Percentiles rank a stretch among this genome's conserved stretches.
phyloP scores from a whole-genome alignment of 2,888 invertebrate species.

The Baccha elongata region DNA sequence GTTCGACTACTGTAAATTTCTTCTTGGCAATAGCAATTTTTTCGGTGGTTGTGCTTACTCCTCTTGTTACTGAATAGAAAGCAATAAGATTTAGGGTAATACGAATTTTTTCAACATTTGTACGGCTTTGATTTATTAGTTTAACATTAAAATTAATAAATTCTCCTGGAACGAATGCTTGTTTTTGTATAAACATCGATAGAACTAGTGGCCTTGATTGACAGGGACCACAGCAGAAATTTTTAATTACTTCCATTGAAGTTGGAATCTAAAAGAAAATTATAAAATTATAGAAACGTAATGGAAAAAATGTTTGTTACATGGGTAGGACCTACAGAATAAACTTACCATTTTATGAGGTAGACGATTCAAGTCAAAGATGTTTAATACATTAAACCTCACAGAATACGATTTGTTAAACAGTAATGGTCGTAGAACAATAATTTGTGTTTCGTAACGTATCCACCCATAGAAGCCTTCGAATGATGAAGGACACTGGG shows the following conservation, averaged over 20 bases:
- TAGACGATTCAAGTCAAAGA: conserved; percentile 88
- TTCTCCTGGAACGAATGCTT: conserved; percentile 80
- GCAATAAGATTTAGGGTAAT: conserved; percentile 78
- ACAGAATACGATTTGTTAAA: conserved; percentile 90
- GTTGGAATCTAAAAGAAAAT: conserved; percentile 75
- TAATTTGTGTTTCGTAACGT: conserved; percentile 89
- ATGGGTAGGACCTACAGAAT: no score
- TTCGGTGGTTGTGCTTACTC: no score
- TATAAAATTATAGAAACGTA: no score
- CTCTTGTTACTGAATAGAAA: conserved; percentile 72
- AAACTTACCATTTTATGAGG: neutral
- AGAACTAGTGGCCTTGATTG: conserved; percentile 78
- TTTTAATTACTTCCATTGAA: conserved; percentile 77
- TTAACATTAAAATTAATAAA: conserved; percentile 80
- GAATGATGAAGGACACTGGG: no score
- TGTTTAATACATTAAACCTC: conserved; percentile 90
- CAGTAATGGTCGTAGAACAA: conserved; percentile 92
- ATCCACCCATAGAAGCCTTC: conserved; percentile 88
- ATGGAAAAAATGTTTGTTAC: no score
- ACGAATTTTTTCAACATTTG: conserved; percentile 76
- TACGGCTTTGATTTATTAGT: conserved; percentile 84
- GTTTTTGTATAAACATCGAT: conserved; percentile 78
- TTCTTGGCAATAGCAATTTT: conserved; percentile 45
- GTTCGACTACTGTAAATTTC: conserved; percentile 76
- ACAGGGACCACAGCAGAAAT: conserved; percentile 78